Base-by-base conservation (phyloP, 2,797 vertebrate species). In the Spinus olivaceus region DNA sequence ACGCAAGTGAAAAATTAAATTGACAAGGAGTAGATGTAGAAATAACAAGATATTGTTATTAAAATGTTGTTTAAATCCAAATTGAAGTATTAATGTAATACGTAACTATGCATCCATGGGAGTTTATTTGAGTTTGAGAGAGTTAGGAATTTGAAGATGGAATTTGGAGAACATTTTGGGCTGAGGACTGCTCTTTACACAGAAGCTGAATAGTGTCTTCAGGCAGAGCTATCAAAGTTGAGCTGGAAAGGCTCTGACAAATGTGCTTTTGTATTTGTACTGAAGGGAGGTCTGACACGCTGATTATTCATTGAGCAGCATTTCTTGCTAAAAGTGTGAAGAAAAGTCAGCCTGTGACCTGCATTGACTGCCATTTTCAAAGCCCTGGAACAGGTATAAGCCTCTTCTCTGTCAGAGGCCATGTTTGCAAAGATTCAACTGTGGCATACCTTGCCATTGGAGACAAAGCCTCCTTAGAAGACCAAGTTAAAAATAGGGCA, bases 291-390 rank as follows among this genome's bases (percentile, higher is more conserved):
- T 64, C 69, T 88, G 85, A 64, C 39, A 53, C 0, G 0, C 59
- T 83, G 46, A 51, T 85, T 93, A 89, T 93, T 66, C 47, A 37
- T 30, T 91, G 79, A 94, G 50, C 57, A 81, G 19, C 17, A 53
- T 77, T 94, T 90, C 85, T 94, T 92, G n/a, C 69, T 78, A 54
- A 8, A 78, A 76, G n/a, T 9, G 19, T 53, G 63, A 83, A 72
- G 80, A 74, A 86, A 81, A 88, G 66, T 35, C 50, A 51, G 39
- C 49, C 47, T 88, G 33, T 80, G 70, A 86, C 74, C 73, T 86
- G 51, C 33, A 63, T 14, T 79, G 88, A 49, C 61, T 91, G 57
- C 42, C 16, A 24, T 81, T 92, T 84, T 86, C 54, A 86, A 79
- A 92, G 53, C 30, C 66, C 17, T 66, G 27, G 70, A 94, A 50